Base-by-base conservation (phyloP, 1,140 invertebrate species). In the Venturia canescens region DNA sequence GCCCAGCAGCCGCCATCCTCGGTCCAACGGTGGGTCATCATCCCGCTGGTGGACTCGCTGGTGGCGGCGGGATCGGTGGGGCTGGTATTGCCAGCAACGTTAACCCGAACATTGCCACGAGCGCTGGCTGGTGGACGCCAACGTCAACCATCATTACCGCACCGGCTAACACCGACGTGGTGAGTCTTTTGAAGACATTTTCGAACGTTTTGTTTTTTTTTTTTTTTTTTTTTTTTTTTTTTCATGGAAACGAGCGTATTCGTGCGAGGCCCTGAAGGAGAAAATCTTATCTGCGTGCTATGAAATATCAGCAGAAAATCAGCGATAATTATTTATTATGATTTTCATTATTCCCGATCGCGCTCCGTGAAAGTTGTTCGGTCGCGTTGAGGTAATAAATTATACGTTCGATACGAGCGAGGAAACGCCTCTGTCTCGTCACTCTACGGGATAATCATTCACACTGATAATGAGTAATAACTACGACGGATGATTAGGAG, bases 131-230 rank as follows among this genome's bases (percentile, higher is more conserved):
- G 90, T 91, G 90, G 90, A 87, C 89, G 79, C 87, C 89, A 83
- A 86, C 87, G 80, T 87, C 89, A 84, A 88, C 89, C 48, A 86
- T 89, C 74, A 86, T 89, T 83, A 87, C 89, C 72, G 85, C 89
- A 85, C 83, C 89, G 63, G 85, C 89, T 66, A 91, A 91, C 82
- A 89, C 89, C 83, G 90, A 91, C 89, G 90, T 91, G 88, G 90
- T 91, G 80, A 88, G 89, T 84, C 31, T 26, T 23, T 69, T n/a
- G 29, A 0, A 71, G 16, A 70, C 31, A 60, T 69, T 44, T 66
- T 29, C n/a, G n/a, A n/a, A n/a, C n/a, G n/a, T n/a, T n/a, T n/a
- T n/a, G n/a, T n/a, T n/a, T n/a, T 74, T 74, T 26, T 9, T 7
- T 23, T 44, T n/a, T n/a, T n/a, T n/a, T n/a, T n/a, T n/a, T n/a